Base-by-base conservation (phyloP, 1,140 invertebrate genomes). In the Yoshiicerus persimilis region DNA sequence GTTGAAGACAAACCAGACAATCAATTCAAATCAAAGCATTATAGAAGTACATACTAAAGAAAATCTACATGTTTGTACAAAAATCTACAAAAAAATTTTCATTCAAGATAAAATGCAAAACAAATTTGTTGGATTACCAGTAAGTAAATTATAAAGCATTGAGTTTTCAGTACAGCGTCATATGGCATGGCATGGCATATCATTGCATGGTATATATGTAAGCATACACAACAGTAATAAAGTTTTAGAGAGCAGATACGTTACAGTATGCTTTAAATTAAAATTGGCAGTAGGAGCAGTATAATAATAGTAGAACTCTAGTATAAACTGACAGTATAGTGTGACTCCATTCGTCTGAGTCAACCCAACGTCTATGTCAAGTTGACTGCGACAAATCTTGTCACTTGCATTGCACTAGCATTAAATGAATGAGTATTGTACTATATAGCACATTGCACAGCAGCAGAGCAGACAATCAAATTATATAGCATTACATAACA, bases 401-500 rank as follows among this genome's bases (percentile, higher is more conserved):
- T 80, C 75, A 80, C 75, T 16, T 70, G 30, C 30, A 70, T 30
- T 70, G 75, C 75, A 80, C 75, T 80, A 80, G 66, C 66, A 70
- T 70, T 30, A 70, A 70, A 80, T 80, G 75, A 80, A 80, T 80
- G 75, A 80, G 75, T 80, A 70, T 70, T 70, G 30, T 16, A 80
- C 75, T 80, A n/a, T n/a, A n/a, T n/a, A 80, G n/a, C 16, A 80
- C 34, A 38, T 80, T 36, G 75, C 75, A 80, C 34, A 80, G 75
- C 75, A 80, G 75, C 75, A 80, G 75, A 80, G 75, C 75, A 80
- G 75, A 36, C 75, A 80, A 80, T 80, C 75, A 80, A 80, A 80
- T 70, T 56, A 56, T 80, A 80, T 36, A 80, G 75, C 75, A 80
- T 36, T 80, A 80, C 75, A 80, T 80, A 80, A 80, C 75, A 80